A percentile compares a stretch with the other conserved stretches of the same genome.
Conservation (phyloP, 2,113 vertebrate species). For the Phodopus roborovskii region DNA sequence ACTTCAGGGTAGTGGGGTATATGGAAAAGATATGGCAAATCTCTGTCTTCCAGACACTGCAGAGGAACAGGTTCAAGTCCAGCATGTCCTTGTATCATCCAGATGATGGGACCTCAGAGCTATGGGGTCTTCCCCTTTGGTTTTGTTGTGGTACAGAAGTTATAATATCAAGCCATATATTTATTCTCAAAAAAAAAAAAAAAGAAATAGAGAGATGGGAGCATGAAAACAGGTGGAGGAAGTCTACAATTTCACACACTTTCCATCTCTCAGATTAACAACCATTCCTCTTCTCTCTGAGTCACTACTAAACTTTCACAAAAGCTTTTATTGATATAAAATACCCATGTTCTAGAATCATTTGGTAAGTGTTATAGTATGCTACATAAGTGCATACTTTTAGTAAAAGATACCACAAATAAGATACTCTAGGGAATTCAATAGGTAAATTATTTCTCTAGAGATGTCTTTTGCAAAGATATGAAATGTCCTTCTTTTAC, state of each 20-base stretch:
- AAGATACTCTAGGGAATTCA: slow-evolving; percentile 52
- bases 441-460: slow-evolving; percentile 62
- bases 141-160: background rate
- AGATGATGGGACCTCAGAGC: background rate
- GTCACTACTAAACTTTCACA: slow-evolving; percentile 48
- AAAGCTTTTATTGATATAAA: slow-evolving; percentile 63
- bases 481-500: slow-evolving; percentile 20
- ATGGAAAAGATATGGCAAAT: background rate
- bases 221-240: background rate
- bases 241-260: slow-evolving; percentile 24
- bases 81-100: background rate
- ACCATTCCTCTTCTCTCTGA: slow-evolving; percentile 7
- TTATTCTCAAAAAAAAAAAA: too few relatives aligned
- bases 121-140: background rate
- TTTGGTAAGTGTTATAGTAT: slow-evolving; percentile 45
- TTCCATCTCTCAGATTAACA: slow-evolving; percentile 16
- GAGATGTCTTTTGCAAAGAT: slow-evolving; percentile 61
- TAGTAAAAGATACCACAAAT: slow-evolving; percentile 63
- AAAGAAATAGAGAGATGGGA: background rate
- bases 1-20: background rate
- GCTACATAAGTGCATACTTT: slow-evolving; percentile 10
- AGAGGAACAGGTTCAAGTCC: background rate
- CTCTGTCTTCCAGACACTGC: background rate
- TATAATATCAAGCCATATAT: background rate
- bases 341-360: slow-evolving; percentile 45